A percentile compares a stretch with the other conserved stretches of the same genome.
phyloP scores from a whole-genome alignment of 2,797 vertebrate genomes.

The Pseudomugil tenellus region DNA sequence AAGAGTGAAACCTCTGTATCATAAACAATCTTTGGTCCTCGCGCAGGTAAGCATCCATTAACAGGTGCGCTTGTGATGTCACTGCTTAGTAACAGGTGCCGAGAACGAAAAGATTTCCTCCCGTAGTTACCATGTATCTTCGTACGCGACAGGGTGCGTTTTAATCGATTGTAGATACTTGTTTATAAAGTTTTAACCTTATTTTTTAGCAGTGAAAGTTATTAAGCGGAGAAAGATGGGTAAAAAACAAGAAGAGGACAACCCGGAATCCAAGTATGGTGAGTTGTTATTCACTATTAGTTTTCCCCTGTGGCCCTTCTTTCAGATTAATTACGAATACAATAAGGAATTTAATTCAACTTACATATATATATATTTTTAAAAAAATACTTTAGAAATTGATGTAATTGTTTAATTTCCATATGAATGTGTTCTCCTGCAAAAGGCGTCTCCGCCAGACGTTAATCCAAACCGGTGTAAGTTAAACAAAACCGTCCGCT shows the following conservation, averaged over 20 bases:
- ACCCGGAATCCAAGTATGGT: conserved; percentile 69
- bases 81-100: conserved; percentile 53
- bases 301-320: neutral
- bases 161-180: neutral
- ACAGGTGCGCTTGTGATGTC: conserved; percentile 72
- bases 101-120: conserved; percentile 61
- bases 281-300: conserved; percentile 48
- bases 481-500: no score
- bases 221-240: conserved; percentile 61
- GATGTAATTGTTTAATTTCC: no score
- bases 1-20: neutral
- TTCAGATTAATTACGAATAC: neutral
- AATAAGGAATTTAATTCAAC: no score
- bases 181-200: neutral
- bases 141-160: neutral
- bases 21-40: conserved; percentile 32
- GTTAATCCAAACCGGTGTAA: no score
- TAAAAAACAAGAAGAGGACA: conserved; percentile 64
- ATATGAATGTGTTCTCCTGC: no score
- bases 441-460: no score
- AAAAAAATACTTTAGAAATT: no score
- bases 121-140: neutral
- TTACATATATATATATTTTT: no score
- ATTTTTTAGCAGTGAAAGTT: neutral
- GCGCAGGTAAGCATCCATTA: conserved; percentile 59